Conservation (phyloP, 1,140 invertebrate genomes). For the Plectus sambesii region DNA sequence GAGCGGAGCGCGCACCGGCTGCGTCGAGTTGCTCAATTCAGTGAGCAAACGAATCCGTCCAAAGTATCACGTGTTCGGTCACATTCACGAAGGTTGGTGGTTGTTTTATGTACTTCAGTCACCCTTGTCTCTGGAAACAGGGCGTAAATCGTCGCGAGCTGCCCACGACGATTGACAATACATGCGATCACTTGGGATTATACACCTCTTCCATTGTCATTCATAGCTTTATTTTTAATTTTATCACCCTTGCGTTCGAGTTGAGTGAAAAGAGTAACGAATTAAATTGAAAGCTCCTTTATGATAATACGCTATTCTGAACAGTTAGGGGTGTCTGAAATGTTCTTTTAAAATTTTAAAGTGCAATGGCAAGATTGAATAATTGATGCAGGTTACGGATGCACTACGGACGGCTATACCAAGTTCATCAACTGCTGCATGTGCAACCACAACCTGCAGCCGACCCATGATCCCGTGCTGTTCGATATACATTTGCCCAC, state of each 20-base stretch:
- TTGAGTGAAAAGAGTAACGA: too few relatives aligned
- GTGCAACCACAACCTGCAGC: conserved; percentile 65
- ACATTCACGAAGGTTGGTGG: conserved; percentile 75
- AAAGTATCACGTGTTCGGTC: conserved; percentile 74
- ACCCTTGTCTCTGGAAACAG: too few relatives aligned
- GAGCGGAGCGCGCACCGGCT: conserved; percentile 62
- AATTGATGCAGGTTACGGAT: conserved; percentile 46
- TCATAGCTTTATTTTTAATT: too few relatives aligned
- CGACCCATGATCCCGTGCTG: conserved; percentile 64
- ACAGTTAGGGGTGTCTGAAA: too few relatives aligned
- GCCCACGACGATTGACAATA: too few relatives aligned
- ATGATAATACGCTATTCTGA: too few relatives aligned
- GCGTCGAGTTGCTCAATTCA: conserved; percentile 66
- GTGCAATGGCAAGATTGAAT: conserved; percentile 7
- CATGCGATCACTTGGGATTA: too few relatives aligned
- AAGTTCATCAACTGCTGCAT: conserved; percentile 73
- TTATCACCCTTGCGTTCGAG: conserved; percentile 2
- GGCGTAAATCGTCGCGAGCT: too few relatives aligned
- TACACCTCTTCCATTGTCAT: too few relatives aligned
- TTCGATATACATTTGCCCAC: conserved; percentile 61
- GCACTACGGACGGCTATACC: conserved; percentile 63
- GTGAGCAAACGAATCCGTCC: conserved; percentile 66
- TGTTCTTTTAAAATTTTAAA: conserved; percentile 8
- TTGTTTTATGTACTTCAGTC: too few relatives aligned
- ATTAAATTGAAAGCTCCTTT: too few relatives aligned